These are phyloP conservation scores for Ctenosaura bakeri DNA, from an alignment of 2,797 vertebrate species.

Conservation along the genomic window DNA sequence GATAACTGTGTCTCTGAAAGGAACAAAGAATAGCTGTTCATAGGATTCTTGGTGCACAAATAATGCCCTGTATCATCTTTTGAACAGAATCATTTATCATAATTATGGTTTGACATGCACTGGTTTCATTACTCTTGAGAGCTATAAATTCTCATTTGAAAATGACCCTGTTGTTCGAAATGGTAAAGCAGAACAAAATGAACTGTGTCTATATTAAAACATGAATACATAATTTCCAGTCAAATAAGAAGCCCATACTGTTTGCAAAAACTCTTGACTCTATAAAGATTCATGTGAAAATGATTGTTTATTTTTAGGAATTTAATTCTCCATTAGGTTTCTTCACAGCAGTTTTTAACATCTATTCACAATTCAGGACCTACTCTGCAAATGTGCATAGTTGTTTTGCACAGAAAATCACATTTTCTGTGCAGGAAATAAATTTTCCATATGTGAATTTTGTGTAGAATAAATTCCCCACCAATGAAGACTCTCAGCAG, in stretches of 20 bases:
- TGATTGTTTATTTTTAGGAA: not conserved
- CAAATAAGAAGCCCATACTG: not conserved
- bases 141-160: constrained; percentile 52
- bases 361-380: too few species aligned
- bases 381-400: too few species aligned
- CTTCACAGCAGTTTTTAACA: too few species aligned
- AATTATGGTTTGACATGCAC: constrained; percentile 54
- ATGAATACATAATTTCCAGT: constrained; percentile 5
- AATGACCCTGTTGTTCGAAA: constrained; percentile 35
- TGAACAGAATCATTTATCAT: constrained; percentile 65
- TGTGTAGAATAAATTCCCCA: too few species aligned
- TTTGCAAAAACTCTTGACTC: not conserved
- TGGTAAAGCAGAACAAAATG: constrained; percentile 26
- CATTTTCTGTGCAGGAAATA: too few species aligned
- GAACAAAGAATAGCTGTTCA: constrained; percentile 38
- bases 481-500: too few species aligned
- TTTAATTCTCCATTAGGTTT: too few species aligned
- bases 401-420: too few species aligned
- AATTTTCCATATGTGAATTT: too few species aligned
- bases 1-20: constrained; percentile 53
- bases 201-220: constrained; percentile 23
- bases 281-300: not conserved
- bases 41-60: constrained; percentile 7
- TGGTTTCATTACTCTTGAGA: constrained; percentile 25
- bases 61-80: constrained; percentile 60